These are phyloP conservation scores for Diplazon laetatorius DNA, from an alignment of 2,888 invertebrate genomes.

Conservation along the genomic window DNA sequence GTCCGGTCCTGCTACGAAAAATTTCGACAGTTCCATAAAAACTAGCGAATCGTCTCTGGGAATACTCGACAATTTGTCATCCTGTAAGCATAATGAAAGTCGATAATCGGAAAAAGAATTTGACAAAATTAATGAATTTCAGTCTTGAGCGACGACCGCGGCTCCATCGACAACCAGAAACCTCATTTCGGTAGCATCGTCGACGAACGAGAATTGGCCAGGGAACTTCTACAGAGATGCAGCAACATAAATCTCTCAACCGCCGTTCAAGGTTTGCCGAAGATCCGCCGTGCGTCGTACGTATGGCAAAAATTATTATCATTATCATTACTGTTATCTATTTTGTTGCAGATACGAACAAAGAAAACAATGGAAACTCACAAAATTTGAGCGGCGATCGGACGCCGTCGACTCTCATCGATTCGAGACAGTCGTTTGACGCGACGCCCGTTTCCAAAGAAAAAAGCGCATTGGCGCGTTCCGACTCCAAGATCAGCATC, in stretches of 20 bases:
- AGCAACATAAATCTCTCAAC: constrained; percentile 58
- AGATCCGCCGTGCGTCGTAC: background rate
- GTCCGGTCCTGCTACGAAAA: constrained; percentile 33
- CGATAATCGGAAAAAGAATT: background rate
- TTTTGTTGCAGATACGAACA: constrained; percentile 69
- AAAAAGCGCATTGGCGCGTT: constrained; percentile 33
- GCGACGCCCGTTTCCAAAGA: constrained; percentile 48
- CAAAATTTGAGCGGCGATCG: constrained; percentile 66
- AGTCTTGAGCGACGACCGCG: constrained; percentile 72
- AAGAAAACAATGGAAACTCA: constrained; percentile 76
- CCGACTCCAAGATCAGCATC: constrained; percentile 58
- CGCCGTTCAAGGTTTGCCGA: constrained; percentile 30
- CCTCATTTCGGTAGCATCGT: constrained; percentile 58
- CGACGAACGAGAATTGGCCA: constrained; percentile 75
- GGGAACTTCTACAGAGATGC: constrained; percentile 75
- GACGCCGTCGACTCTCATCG: constrained; percentile 60
- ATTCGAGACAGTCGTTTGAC: constrained; percentile 42
- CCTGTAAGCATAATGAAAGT: constrained; percentile 65
- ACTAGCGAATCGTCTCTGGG: constrained; percentile 74
- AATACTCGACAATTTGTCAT: constrained; percentile 75
- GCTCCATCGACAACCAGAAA: constrained; percentile 59
- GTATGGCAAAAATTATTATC: background rate
- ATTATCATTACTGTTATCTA: constrained; percentile 2
- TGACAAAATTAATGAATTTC: constrained; percentile 40
- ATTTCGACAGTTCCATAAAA: constrained; percentile 46